Base-by-base conservation (phyloP, 2,888 invertebrate species). In the Lithophane semibrunnea region DNA sequence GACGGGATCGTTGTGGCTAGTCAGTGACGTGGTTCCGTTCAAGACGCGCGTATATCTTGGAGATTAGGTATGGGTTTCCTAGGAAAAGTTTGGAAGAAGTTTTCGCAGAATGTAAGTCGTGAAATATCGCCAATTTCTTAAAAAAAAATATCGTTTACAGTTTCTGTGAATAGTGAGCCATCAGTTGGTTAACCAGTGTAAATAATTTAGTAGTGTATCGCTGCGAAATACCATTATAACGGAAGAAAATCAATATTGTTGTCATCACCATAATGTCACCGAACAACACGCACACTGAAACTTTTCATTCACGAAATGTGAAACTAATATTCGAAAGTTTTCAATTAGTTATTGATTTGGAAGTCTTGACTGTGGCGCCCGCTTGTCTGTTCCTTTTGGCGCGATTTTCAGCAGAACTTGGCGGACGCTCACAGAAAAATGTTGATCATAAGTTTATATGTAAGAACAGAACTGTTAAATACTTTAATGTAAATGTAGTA, bases 41-140 rank as follows among this genome's bases (percentile, higher is more conserved):
- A 86, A 88, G 88, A 63, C 82, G 85, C 83, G 75, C 88, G 88
- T 80, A 74, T 73, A 75, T 77, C 84, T 81, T 82, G 78, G 83
- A 60, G 76, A 80, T 83, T 69, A 78, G 80, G 77, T 21, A 94
- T 94, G 94, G 92, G 92, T 80, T 92, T 92, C 77, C 69, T 94
- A 54, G 92, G 91, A 89, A 93, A 92, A 87, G 88, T 92, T 78
- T 87, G 92, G 79, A 87, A 87, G 85, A 93, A 92, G 84, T 82
- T 93, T 77, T 92, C 91, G 76, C 88, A 88, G 60, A 84, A 85
- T 80, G 94, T 93, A 88, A 93, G 93, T 87, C 44, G 47, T 73
- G 5, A 37, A 79, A 29, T 42, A 8, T 47, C 13, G 2, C 13
- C 9, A 37, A 42, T 24, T 67, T 21, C 10, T 13, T 56, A 8